Evolutionary conservation across 2,888 invertebrate species (phyloP).

Genomic region (Doris montereyensis): DNA sequence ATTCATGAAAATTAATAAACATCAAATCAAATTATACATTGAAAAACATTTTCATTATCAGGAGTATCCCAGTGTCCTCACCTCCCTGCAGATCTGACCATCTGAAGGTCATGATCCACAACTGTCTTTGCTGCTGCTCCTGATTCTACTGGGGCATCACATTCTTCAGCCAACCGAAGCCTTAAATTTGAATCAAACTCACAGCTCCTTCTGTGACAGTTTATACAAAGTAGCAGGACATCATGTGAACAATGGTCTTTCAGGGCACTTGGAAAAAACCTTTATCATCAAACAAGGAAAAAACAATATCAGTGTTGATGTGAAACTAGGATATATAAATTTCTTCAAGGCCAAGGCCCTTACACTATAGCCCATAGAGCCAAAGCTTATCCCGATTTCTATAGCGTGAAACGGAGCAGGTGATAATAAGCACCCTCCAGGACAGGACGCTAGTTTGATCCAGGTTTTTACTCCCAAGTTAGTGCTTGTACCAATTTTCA

Average conservation of each 20-base stretch:
- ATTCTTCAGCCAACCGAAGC: slow-evolving; percentile 77
- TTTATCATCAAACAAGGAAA: too few species aligned
- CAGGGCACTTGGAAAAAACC: slow-evolving; percentile 78
- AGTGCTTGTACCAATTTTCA: too few species aligned
- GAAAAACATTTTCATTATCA: background rate
- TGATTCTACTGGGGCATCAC: slow-evolving; percentile 79
- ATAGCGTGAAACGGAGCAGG: too few species aligned
- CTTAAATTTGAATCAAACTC: slow-evolving; percentile 78
- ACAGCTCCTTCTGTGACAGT: slow-evolving; percentile 83
- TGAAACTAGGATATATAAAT: too few species aligned
- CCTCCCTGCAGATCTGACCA: slow-evolving; percentile 71
- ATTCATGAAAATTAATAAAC: background rate
- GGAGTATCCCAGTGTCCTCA: too few species aligned
- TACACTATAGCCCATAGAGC: too few species aligned
- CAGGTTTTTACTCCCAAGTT: too few species aligned
- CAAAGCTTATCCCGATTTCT: too few species aligned
- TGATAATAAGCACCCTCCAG: too few species aligned
- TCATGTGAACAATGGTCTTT: slow-evolving; percentile 87
- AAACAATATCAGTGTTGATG: too few species aligned
- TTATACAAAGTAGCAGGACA: slow-evolving; percentile 81
- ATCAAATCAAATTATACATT: background rate
- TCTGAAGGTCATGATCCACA: slow-evolving; percentile 61
- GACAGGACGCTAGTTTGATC: too few species aligned
- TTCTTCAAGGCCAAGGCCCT: too few species aligned
- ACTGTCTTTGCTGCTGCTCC: slow-evolving; percentile 55